Percentiles rank a stretch among this genome's conserved stretches.
Conservation (phyloP, 1,140 invertebrate genomes). For the Caenorhabditis latens region DNA sequence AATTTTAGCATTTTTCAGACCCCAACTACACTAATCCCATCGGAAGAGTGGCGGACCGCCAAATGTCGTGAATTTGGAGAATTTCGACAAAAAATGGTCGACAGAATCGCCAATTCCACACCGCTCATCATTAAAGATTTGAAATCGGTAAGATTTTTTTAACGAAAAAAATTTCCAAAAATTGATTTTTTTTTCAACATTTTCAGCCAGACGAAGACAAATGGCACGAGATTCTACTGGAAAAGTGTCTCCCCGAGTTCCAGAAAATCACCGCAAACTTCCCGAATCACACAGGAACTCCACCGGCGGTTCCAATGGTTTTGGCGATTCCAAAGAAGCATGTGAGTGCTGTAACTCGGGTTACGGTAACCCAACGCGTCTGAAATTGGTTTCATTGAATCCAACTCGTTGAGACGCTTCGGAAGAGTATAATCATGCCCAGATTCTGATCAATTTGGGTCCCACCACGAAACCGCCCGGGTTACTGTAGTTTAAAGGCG, state of each 20-base stretch:
- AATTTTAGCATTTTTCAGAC: conserved; percentile 20
- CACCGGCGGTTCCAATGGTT: conserved; percentile 18
- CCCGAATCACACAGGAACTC: conserved; percentile 46
- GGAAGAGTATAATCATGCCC: not conserved
- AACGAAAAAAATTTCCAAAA: not conserved
- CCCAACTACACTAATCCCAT: not conserved
- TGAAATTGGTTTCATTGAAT: not conserved
- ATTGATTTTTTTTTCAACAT: not conserved
- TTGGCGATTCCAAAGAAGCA: conserved; percentile 25
- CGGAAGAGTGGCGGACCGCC: not conserved
- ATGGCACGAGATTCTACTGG: conserved; percentile 49
- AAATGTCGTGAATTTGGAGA: conserved; percentile 32
- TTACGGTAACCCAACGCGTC: not conserved
- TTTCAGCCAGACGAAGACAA: conserved; percentile 32
- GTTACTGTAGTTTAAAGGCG: not conserved
- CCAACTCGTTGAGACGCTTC: not conserved
- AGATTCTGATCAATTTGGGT: not conserved
- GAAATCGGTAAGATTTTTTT: not conserved
- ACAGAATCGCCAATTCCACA: not conserved
- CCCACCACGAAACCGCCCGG: not conserved
- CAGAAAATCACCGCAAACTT: not conserved
- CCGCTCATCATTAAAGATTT: not conserved
- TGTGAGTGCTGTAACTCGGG: not conserved
- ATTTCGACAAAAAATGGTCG: not conserved
- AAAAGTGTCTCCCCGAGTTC: conserved; percentile 34